Percentiles rank a stretch among this genome's conserved stretches.
Evolutionary conservation across 2,797 vertebrate genomes (phyloP).

Genomic region (Bufotes viridis): DNA sequence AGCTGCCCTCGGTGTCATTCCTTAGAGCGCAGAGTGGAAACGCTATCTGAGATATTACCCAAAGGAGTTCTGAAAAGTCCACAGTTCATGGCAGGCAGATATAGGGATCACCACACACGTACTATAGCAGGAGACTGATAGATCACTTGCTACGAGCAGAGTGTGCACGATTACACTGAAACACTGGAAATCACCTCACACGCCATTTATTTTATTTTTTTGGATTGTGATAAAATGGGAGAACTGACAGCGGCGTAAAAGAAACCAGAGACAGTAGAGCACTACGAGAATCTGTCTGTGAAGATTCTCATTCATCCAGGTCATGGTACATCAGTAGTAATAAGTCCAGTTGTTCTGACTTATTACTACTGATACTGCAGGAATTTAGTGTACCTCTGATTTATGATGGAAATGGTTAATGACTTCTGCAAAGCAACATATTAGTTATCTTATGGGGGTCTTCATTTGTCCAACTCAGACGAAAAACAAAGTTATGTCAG

Average conservation of each 20-base stretch:
- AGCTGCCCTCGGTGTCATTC: constrained; percentile 5
- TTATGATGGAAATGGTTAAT: constrained; percentile 39
- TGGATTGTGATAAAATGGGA: constrained; percentile 44
- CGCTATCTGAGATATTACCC: constrained; percentile 43
- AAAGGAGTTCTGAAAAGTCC: constrained; percentile 46
- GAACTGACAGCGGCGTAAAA: constrained; percentile 27
- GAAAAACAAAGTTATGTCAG: not conserved
- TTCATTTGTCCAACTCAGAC: not conserved
- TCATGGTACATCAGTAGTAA: too few relatives aligned
- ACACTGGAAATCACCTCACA: constrained; percentile 52
- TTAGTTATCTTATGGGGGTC: not conserved
- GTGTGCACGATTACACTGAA: constrained; percentile 29
- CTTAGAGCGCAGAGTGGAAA: constrained; percentile 23
- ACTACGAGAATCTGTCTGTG: not conserved
- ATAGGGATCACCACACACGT: constrained; percentile 53
- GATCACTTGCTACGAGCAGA: constrained; percentile 23
- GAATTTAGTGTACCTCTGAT: constrained; percentile 30
- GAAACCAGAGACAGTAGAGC: constrained; percentile 41
- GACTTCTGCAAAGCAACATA: not conserved
- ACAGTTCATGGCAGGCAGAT: constrained; percentile 51
- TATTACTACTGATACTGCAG: not conserved
- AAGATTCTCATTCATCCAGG: too few relatives aligned
- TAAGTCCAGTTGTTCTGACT: too few relatives aligned
- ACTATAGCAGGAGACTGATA: constrained; percentile 53
- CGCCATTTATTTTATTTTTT: constrained; percentile 39